A percentile compares a stretch with the other conserved stretches of the same genome.
Conservation (phyloP, 2,113 vertebrate genomes). For the Psettodes erumei region DNA sequence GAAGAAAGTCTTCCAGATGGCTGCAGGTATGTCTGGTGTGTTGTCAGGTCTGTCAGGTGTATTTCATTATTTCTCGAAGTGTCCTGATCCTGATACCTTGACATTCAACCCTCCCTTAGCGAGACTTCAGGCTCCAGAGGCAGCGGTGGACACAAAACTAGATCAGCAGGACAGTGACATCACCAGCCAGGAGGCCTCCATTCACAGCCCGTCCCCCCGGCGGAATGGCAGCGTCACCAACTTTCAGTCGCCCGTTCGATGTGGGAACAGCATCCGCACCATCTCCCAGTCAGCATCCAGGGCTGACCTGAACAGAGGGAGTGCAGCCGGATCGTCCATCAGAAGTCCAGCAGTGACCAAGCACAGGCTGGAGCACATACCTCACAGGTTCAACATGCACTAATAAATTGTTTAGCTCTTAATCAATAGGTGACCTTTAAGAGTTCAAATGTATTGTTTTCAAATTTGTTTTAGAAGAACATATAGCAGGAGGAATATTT, state of each 20-base stretch:
- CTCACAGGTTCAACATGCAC: constrained; percentile 87
- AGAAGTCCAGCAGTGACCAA: constrained; percentile 80
- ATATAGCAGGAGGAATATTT: too few relatives aligned
- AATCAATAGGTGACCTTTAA: too few relatives aligned
- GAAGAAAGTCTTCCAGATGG: constrained; percentile 93
- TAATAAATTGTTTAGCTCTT: too few relatives aligned
- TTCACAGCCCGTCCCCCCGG: constrained; percentile 76
- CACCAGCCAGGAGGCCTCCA: constrained; percentile 83
- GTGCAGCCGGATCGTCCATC: constrained; percentile 38
- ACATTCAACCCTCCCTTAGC: constrained; percentile 72
- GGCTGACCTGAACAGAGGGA: constrained; percentile 66
- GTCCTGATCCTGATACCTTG: neutral
- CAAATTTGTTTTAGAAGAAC: too few relatives aligned
- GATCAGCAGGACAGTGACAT: constrained; percentile 84
- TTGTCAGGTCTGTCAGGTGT: neutral
- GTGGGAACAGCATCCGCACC: constrained; percentile 84
- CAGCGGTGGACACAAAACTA: constrained; percentile 78
- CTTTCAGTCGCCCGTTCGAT: constrained; percentile 81
- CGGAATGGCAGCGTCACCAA: constrained; percentile 84
- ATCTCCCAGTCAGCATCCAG: constrained; percentile 83
- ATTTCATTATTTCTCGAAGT: neutral
- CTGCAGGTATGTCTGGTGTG: constrained; percentile 84
- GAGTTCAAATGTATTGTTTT: too few relatives aligned
- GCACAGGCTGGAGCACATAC: constrained; percentile 69
- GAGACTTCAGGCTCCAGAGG: constrained; percentile 86